These are phyloP conservation scores for Phenganax marumi DNA, from an alignment of 92 coral and sea anemone genomes.

Conservation along the genomic window DNA sequence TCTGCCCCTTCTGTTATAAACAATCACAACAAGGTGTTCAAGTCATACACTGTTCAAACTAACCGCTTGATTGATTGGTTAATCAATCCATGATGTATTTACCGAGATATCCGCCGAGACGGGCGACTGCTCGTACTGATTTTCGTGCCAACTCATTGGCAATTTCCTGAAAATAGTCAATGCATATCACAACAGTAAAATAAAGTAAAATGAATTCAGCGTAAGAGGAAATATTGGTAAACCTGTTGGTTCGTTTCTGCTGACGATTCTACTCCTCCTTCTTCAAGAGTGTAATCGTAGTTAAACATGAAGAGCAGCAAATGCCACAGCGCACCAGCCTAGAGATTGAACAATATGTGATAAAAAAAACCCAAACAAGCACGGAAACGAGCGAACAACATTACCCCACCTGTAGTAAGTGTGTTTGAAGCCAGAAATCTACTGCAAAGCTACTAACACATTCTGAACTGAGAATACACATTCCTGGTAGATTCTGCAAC, in stretches of 20 bases:
- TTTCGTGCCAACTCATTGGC: conserved; percentile 84
- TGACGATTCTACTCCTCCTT: conserved; percentile 89
- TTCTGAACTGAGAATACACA: conserved; percentile 80
- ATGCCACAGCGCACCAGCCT: conserved; percentile 98
- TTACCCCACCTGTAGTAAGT: conserved; percentile 71
- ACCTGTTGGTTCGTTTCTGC: conserved; percentile 98
- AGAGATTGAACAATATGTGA: neutral
- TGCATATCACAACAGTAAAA: neutral
- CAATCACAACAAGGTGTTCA: neutral
- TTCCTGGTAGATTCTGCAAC: conserved; percentile 72
- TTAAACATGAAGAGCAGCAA: conserved; percentile 76
- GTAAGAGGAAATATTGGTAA: neutral
- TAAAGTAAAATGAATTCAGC: neutral
- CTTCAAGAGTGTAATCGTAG: conserved; percentile 94
- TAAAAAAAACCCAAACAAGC: neutral
- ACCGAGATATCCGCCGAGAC: conserved; percentile 95
- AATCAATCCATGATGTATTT: conserved; percentile 9
- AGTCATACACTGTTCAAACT: too few relatives aligned
- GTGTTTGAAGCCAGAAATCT: conserved; percentile 98
- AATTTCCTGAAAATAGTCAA: conserved; percentile 63
- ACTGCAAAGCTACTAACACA: conserved; percentile 89
- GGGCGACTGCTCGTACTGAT: conserved; percentile 80
- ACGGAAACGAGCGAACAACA: neutral
- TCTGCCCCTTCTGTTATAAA: conserved; percentile 74
- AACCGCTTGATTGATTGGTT: too few relatives aligned